Evolutionary conservation across 2,888 invertebrate genomes (phyloP).

Genomic region (Hedya salicella): DNA sequence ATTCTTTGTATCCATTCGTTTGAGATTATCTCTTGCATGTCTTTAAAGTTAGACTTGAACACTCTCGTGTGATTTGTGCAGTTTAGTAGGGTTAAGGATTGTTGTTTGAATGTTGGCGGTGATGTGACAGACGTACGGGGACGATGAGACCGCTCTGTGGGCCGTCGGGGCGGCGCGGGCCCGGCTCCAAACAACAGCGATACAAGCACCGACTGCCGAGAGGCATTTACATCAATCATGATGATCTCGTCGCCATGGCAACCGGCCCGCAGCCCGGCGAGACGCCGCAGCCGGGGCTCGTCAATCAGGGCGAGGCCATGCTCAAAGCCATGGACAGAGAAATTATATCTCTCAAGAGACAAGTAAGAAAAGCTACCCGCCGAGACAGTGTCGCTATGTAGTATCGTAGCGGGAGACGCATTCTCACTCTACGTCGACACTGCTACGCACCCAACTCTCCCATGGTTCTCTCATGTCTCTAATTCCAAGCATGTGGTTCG

Average conservation of each 20-base stretch:
- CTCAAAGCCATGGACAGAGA: constrained; percentile 97
- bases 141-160: constrained; percentile 92
- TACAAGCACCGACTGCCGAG: constrained; percentile 95
- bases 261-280: constrained; percentile 88
- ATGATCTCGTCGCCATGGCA: constrained; percentile 97
- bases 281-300: constrained; percentile 75
- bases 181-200: constrained; percentile 79
- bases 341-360: constrained; percentile 96
- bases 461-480: constrained; percentile 12
- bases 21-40: constrained; percentile 59
- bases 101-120: constrained; percentile 74
- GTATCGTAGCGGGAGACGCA: constrained; percentile 65
- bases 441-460: constrained; percentile 16
- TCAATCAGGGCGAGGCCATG: constrained; percentile 91
- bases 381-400: constrained; percentile 59
- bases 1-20: constrained; percentile 38
- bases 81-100: constrained; percentile 48
- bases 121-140: constrained; percentile 90
- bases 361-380: constrained; percentile 90
- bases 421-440: constrained; percentile 69
- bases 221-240: constrained; percentile 99
- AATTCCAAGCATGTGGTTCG: constrained; percentile 48
- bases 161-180: constrained; percentile 86
- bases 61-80: constrained; percentile 52
- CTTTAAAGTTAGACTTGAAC: constrained; percentile 47